Base-by-base conservation (phyloP, 35 echinoderm and acorn worm species). In the Lytechinus pictus region DNA sequence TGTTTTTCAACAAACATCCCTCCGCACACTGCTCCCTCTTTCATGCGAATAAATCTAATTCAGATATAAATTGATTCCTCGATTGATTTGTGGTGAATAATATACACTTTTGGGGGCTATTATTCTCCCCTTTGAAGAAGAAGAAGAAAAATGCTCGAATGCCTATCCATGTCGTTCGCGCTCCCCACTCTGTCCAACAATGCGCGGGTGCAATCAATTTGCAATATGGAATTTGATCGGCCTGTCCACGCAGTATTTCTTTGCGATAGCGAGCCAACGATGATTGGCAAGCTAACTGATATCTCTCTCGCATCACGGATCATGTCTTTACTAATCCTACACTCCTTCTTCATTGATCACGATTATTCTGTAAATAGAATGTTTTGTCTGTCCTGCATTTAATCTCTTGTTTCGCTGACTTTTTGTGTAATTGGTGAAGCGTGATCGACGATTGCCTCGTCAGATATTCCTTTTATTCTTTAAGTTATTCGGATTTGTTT, bases 401-500 rank as follows among this genome's bases (percentile, higher is more conserved):
- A 89, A 89, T 89, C 87, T 89, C 52, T 89, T 89, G 51, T 29
- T 89, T 89, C 52, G 8, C 61, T 13, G 61, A 21, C 13, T 89
- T 53, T 89, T 89, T 89, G 6, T 89, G 3, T 89, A 53, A 52
- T 53, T 89, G 61, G 61, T 0, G 52, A 89, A 51, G 87, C 87
- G 19, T 89, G 87, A 19, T 71, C 61, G 61, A 19, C 87, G 87
- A 53, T 52, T 52, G 87, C 28, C 52, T 89, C 27, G 21, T 89
- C 51, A 89, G 28, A 53, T 89, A 89, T 89, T 89, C 21, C 10
- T 51, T 33, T 53, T 52, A 53, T 89, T 52, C 11, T 52, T 7
- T 89, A 44, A 27, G 52, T 89, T 90, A 90, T 90, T 90, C 88
- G 52, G 88, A 90, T 90, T 90, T 10, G 1, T 54, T n/a, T 29